phyloP scores from a whole-genome alignment of 2,888 invertebrate species.

The Hydriomena furcata region DNA sequence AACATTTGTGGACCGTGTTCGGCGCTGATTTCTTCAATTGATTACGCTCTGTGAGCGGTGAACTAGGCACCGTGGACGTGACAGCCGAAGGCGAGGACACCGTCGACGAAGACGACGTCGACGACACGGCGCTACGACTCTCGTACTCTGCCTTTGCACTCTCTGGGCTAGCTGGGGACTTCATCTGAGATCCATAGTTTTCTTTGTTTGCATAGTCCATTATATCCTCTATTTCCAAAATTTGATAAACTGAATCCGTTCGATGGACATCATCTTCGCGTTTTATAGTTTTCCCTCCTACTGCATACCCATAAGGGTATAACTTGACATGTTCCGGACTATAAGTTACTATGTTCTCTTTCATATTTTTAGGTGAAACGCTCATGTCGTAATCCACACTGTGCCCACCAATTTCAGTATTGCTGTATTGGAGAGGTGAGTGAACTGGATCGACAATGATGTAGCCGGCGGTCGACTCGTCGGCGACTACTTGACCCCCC shows the following conservation, averaged over 20 bases:
- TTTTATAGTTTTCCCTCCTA: conserved; percentile 73
- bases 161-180: conserved; percentile 78
- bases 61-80: conserved; percentile 68
- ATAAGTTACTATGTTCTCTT: conserved; percentile 68
- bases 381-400: conserved; percentile 69
- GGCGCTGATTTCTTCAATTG: conserved; percentile 62
- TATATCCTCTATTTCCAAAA: conserved; percentile 75
- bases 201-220: conserved; percentile 82
- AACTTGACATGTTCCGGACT: conserved; percentile 61
- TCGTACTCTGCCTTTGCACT: conserved; percentile 71
- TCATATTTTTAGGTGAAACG: conserved; percentile 61
- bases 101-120: conserved; percentile 65
- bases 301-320: conserved; percentile 67
- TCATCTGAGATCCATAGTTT: conserved; percentile 75
- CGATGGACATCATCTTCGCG: conserved; percentile 60
- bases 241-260: conserved; percentile 65
- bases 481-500: conserved; percentile 88
- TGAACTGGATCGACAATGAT: conserved; percentile 73
- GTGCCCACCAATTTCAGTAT: conserved; percentile 60
- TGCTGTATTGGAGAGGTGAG: conserved; percentile 64
- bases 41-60: conserved; percentile 72
- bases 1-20: conserved; percentile 85
- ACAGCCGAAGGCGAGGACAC: conserved; percentile 61
- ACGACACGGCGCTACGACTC: conserved; percentile 59
- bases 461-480: conserved; percentile 79